phyloP scores from a whole-genome alignment of 2,797 vertebrate genomes.

The Oryzias dopingdopingensis region DNA sequence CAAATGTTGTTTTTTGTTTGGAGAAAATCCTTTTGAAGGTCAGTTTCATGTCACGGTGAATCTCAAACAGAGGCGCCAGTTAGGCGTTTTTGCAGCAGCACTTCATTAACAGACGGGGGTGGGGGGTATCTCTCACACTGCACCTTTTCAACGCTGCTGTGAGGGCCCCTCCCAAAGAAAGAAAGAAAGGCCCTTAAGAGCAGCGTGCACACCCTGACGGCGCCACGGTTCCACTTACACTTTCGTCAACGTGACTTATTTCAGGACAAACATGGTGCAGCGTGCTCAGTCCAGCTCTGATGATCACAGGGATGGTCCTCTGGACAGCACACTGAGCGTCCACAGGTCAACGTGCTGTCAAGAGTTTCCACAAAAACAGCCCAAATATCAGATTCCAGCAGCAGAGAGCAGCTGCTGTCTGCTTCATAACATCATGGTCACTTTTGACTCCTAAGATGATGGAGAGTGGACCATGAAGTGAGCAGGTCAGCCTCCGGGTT shows the following conservation, averaged over 20 bases:
- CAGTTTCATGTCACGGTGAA: background rate
- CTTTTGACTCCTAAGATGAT: no score
- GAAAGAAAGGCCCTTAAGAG: conserved; percentile 45
- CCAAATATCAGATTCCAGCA: no score
- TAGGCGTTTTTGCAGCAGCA: conserved; percentile 21
- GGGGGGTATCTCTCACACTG: conserved; percentile 45
- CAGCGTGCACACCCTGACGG: conserved; percentile 39
- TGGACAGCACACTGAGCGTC: background rate
- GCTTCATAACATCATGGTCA: no score
- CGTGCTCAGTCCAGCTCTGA: conserved; percentile 13
- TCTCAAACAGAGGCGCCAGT: background rate
- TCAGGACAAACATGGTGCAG: conserved; percentile 48
- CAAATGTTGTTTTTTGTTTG: no score
- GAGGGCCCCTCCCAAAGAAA: conserved; percentile 53
- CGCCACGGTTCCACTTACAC: conserved; percentile 31
- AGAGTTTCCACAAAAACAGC: background rate
- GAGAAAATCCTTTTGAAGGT: no score
- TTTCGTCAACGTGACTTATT: conserved; percentile 64
- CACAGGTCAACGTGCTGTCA: background rate
- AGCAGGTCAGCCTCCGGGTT: no score
- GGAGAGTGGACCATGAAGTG: no score
- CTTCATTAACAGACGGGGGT: conserved; percentile 36
- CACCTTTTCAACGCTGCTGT: conserved; percentile 55
- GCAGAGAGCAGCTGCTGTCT: no score
- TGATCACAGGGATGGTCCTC: conserved; percentile 3